These are phyloP conservation scores for Plemyria rubiginata DNA, from an alignment of 2,888 invertebrate species.

Conservation along the genomic window DNA sequence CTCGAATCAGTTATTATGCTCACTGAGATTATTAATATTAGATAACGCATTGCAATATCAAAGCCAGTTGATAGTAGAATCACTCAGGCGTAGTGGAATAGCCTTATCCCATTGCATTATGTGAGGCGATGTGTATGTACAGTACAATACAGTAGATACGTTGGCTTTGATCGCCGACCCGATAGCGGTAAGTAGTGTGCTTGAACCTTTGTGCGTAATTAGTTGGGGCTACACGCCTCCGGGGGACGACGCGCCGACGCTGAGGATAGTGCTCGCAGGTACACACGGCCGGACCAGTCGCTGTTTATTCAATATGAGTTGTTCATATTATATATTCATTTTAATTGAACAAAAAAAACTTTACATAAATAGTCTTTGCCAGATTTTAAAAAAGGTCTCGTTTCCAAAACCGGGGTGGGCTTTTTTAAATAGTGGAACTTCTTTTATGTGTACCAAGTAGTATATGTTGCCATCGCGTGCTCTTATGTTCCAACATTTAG, in stretches of 20 bases:
- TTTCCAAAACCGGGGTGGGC: no score
- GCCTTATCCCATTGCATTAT: slow-evolving; percentile 12
- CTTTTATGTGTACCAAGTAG: no score
- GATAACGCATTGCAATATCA: slow-evolving; percentile 14
- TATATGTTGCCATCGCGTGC: no score
- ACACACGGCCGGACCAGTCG: slow-evolving; percentile 1
- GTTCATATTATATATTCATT: no score
- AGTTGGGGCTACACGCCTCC: slow-evolving; percentile 19
- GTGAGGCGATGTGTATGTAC: slow-evolving; percentile 4
- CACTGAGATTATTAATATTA: not conserved
- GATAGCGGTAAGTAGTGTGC: slow-evolving; percentile 21
- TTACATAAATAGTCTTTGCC: no score
- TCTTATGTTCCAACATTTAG: not conserved
- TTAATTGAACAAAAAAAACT: no score
- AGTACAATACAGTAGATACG: not conserved
- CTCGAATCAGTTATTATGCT: not conserved
- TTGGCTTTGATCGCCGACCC: slow-evolving; percentile 17
- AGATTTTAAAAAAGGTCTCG: no score
- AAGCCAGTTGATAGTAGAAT: slow-evolving; percentile 10
- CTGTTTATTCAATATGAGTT: no score
- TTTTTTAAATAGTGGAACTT: no score
- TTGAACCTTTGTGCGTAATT: slow-evolving; percentile 25
- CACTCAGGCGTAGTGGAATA: slow-evolving; percentile 13
- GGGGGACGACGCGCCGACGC: slow-evolving; percentile 12
- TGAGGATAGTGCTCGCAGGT: slow-evolving; percentile 1